These are phyloP conservation scores for Premnoplex brunnescens DNA, from an alignment of 2,797 vertebrate species.

Conservation along the genomic window DNA sequence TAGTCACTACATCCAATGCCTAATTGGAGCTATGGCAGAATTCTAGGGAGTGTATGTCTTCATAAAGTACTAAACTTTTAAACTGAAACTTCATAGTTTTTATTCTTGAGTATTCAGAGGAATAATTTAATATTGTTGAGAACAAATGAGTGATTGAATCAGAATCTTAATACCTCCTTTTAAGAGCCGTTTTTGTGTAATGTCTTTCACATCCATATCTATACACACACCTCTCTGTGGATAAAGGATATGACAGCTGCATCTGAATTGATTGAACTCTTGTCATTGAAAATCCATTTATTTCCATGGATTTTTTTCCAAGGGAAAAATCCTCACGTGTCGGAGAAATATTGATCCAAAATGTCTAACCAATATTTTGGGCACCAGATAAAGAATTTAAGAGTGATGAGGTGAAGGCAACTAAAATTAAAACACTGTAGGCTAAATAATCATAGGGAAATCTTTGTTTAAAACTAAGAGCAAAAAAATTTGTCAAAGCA, in stretches of 20 bases:
- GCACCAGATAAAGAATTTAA: background rate
- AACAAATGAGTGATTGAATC: background rate
- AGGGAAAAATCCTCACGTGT: background rate
- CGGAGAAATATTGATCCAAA: accelerated
- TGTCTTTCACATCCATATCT: background rate
- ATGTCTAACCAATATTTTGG: background rate
- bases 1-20: background rate
- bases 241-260: background rate
- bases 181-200: background rate
- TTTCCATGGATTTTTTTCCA: background rate
- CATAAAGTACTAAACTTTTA: background rate
- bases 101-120: background rate
- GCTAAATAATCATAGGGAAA: background rate
- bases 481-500: background rate
- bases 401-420: background rate
- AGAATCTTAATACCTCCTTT: background rate
- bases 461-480: background rate
- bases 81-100: background rate
- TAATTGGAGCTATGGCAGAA: background rate
- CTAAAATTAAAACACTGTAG: background rate
- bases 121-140: background rate
- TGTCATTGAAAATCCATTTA: background rate
- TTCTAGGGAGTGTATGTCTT: background rate
- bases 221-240: background rate
- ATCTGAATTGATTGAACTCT: background rate